phyloP scores from a whole-genome alignment of 1,140 invertebrate species.

The Temnothorax longispinosus region DNA sequence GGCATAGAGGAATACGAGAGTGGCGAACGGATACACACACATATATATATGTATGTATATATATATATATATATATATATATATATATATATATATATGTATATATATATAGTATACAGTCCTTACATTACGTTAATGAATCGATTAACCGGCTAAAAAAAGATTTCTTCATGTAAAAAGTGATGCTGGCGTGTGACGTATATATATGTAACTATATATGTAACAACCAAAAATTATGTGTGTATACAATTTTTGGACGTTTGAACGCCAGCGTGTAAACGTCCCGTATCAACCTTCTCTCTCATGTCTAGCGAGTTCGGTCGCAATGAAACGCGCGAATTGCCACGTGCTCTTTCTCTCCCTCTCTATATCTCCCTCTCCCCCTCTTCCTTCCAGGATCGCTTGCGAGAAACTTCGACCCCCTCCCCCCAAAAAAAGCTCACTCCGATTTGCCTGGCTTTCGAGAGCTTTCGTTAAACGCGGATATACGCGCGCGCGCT shows the following conservation, averaged over 20 bases:
- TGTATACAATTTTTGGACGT: constrained; percentile 27
- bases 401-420: not conserved
- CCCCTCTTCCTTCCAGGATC: not conserved
- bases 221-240: constrained; percentile 25
- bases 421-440: constrained; percentile 28
- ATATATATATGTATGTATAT: not conserved
- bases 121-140: constrained; percentile 52
- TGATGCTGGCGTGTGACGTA: constrained; percentile 42
- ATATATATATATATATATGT: not conserved
- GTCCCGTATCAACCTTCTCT: not conserved
- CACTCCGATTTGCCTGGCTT: constrained; percentile 21
- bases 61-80: too few relatives aligned
- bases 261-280: constrained; percentile 33
- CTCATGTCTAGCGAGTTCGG: not conserved
- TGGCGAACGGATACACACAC: constrained; percentile 40
- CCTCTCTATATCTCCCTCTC: constrained; percentile 14
- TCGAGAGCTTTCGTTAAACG: constrained; percentile 27
- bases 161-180: constrained; percentile 67
- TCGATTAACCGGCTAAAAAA: constrained; percentile 59
- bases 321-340: constrained; percentile 11
- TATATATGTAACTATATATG: not conserved
- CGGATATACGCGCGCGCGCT: not conserved
- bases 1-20: not conserved
- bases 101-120: constrained; percentile 50
- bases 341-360: constrained; percentile 11